A percentile compares a stretch with the other conserved stretches of the same genome.
These are phyloP conservation scores for Melipona beecheii DNA, from an alignment of 2,888 invertebrate species.

Conservation along the genomic window DNA sequence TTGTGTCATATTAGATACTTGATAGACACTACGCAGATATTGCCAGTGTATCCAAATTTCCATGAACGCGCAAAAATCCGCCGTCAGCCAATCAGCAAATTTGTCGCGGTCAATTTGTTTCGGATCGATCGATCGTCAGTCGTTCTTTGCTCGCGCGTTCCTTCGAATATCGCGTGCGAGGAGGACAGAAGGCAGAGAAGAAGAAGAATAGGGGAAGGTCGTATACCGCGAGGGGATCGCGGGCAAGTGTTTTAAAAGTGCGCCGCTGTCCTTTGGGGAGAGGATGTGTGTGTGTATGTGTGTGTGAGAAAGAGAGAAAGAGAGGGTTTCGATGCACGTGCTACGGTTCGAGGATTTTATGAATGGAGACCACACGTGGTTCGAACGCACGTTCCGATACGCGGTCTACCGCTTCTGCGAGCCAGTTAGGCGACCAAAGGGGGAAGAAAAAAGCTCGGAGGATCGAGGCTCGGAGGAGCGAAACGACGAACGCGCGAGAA, in stretches of 20 bases:
- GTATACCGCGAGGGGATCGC: background rate
- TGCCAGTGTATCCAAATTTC: no score
- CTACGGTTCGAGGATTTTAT: slow-evolving; percentile 69
- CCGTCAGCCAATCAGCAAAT: no score
- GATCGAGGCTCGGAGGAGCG: slow-evolving; percentile 12
- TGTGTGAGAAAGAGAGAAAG: no score
- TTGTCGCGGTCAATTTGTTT: background rate
- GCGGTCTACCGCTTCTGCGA: slow-evolving; percentile 63
- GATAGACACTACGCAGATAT: no score
- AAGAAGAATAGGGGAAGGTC: background rate
- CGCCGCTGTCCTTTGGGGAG: slow-evolving; percentile 40
- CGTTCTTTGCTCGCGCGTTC: background rate
- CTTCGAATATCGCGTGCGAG: background rate
- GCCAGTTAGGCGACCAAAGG: slow-evolving; percentile 65
- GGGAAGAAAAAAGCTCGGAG: slow-evolving; percentile 47
- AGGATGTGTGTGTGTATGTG: no score
- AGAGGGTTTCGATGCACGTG: slow-evolving; percentile 64
- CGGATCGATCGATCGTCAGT: background rate
- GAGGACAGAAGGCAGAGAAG: background rate
- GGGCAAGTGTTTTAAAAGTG: slow-evolving; percentile 10
- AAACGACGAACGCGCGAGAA: slow-evolving; percentile 13
- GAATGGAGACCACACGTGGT: slow-evolving; percentile 72
- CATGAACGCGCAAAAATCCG: no score
- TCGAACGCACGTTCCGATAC: slow-evolving; percentile 68
- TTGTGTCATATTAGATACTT: no score